Evolutionary conservation across 2,797 vertebrate genomes (phyloP), one percentile per base, ranked within the genome.

Genomic region (Sciurus carolinensis): DNA sequence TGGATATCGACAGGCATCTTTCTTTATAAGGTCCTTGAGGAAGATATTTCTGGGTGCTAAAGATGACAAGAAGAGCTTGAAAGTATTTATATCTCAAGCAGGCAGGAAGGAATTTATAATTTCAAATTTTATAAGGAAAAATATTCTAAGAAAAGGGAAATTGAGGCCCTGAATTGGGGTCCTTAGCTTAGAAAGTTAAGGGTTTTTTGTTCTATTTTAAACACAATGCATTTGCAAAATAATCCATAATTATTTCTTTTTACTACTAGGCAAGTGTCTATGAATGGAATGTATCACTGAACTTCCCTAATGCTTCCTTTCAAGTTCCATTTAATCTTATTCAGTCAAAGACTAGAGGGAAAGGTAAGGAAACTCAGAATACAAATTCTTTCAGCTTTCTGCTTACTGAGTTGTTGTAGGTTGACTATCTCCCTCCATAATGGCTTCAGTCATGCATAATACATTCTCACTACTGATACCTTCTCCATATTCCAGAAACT

Each of bases 321-420:
- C 36, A 8, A 24, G 17, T 42, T 33, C 64, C 64, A 14, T 87
- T 39, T 13, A n/a, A 24, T 64, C 18, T 77, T 76, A 12, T 30
- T 64, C 18, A 64, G 13, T 77, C 54, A 71, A 36, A 85, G 11
- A 87, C 90, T 33, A 44, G 15, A 39, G 6, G 64, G 17, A 5
- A 33, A n/a, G 57, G 22, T 57, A 67, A 15, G 64, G 6, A 67
- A 67, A 12, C 11, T 67, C 64, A 15, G 64, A 67, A 67, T 67
- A 28, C 33, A 54, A 77, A 77, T 89, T 84, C 85, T 96, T n/a
- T 82, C 42, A 76, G 3, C 2, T 91, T 1, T 80, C 30, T 86
- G 14, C 18, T 85, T 67, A 15, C 8, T 81, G 28, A 76, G 76
- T 20, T 95, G 44, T 30, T 57, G 0, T 57, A 10, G 1, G 3